A percentile compares a stretch with the other conserved stretches of the same genome.
Evolutionary conservation across 2,888 invertebrate genomes (phyloP).

Genomic region (Spodoptera picta): DNA sequence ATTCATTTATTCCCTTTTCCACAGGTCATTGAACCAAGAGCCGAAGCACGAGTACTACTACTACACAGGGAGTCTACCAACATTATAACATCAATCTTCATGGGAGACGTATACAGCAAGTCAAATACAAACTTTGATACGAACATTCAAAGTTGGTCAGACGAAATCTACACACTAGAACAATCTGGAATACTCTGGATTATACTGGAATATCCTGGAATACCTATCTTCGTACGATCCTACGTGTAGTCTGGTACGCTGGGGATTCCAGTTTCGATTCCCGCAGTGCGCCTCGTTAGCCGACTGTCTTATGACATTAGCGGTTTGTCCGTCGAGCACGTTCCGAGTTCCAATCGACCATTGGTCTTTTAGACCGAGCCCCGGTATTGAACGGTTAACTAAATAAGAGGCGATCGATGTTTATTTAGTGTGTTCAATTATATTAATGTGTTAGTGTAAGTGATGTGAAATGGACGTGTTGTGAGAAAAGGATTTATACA

Average conservation of each 20-base stretch:
- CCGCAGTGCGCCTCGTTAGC: conserved; percentile 74
- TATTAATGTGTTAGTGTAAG: neutral
- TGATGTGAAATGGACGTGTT: conserved; percentile 1
- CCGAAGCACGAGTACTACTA: too few species aligned
- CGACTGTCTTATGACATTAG: conserved; percentile 80
- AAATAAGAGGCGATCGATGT: conserved; percentile 22
- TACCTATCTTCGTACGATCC: conserved; percentile 30
- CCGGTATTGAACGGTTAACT: conserved; percentile 53
- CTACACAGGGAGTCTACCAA: too few species aligned
- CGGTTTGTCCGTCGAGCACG: conserved; percentile 62
- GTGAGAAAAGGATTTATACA: neutral
- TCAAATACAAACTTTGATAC: conserved; percentile 22
- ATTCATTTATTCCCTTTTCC: too few species aligned
- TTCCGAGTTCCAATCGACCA: conserved; percentile 53
- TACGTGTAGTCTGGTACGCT: conserved; percentile 38
- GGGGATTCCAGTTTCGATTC: conserved; percentile 62
- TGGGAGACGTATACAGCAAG: conserved; percentile 9
- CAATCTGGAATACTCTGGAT: conserved; percentile 26
- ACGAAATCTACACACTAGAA: conserved; percentile 20
- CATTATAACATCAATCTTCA: conserved; percentile 17
- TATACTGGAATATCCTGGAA: conserved; percentile 22
- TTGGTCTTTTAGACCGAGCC: conserved; percentile 53
- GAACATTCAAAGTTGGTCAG: conserved; percentile 39
- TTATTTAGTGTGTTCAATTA: conserved; percentile 19
- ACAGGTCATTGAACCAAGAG: too few species aligned